Percentiles rank a stretch among this genome's conserved stretches.
Conservation (phyloP, 1,140 invertebrate genomes). For the Drosophila suzukii region DNA sequence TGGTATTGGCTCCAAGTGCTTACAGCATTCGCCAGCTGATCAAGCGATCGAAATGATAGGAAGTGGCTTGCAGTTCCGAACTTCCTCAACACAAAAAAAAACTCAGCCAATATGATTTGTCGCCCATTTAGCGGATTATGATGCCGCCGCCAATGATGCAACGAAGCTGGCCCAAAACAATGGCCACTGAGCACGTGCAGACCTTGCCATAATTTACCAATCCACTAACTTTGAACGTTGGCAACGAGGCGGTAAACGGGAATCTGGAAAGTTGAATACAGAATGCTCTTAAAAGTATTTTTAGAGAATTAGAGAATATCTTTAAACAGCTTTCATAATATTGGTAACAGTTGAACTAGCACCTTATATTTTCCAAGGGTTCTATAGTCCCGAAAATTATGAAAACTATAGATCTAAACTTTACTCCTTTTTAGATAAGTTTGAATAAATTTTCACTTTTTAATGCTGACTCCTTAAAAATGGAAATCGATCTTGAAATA, state of each 20-base stretch:
- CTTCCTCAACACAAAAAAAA: constrained; percentile 38
- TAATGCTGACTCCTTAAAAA: no score
- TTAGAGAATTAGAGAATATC: no score
- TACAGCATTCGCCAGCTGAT: constrained; percentile 24
- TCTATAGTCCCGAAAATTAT: no score
- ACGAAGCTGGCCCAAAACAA: constrained; percentile 49
- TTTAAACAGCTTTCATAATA: background rate
- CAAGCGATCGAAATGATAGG: constrained; percentile 28
- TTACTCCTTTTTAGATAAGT: no score
- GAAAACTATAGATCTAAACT: no score
- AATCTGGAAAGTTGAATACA: background rate
- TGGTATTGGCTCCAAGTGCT: constrained; percentile 16
- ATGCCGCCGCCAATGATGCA: constrained; percentile 59
- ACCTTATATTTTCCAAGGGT: no score
- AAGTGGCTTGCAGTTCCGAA: constrained; percentile 41
- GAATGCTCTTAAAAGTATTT: constrained; percentile 15
- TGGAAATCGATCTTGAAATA: no score
- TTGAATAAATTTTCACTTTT: no score
- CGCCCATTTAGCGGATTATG: constrained; percentile 62
- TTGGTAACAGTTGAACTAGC: background rate
- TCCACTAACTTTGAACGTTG: constrained; percentile 18
- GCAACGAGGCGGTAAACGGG: background rate
- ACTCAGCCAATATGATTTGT: constrained; percentile 63
- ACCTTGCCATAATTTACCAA: constrained; percentile 64
- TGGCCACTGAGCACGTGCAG: constrained; percentile 69